phyloP scores from a whole-genome alignment of 2,113 vertebrate genomes.

The Oryzias melastigma region DNA sequence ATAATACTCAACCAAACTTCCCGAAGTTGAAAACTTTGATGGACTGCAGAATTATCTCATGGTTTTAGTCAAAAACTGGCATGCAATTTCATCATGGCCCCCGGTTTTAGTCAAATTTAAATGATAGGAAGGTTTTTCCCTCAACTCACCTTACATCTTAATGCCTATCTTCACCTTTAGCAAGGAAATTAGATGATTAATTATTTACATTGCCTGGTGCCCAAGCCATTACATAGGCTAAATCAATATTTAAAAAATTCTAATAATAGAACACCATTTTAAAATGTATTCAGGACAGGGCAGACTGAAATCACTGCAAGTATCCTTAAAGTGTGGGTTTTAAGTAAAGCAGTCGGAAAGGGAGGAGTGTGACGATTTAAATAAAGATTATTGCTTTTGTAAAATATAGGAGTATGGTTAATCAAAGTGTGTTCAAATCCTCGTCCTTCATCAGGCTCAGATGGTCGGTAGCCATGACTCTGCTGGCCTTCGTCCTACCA shows the following conservation, averaged over 20 bases:
- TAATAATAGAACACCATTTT: constrained; percentile 43
- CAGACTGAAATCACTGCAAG: not conserved
- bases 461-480: constrained; percentile 21
- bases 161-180: constrained; percentile 45
- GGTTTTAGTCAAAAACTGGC: not conserved
- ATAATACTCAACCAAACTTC: too few species aligned
- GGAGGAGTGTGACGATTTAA: not conserved
- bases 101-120: not conserved
- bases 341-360: not conserved
- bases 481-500: constrained; percentile 16
- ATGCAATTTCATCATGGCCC: not conserved
- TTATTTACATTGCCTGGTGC: constrained; percentile 43
- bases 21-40: too few species aligned
- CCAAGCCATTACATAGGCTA: constrained; percentile 38
- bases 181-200: constrained; percentile 57
- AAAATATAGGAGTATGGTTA: not conserved
- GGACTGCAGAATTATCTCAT: too few species aligned
- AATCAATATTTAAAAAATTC: constrained; percentile 55
- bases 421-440: not conserved
- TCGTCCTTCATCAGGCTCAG: constrained; percentile 9
- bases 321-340: accelerated
- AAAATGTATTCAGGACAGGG: constrained; percentile 21
- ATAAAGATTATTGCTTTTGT: not conserved
- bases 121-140: not conserved
- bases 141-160: constrained; percentile 15